Conservation (phyloP, 1,140 invertebrate species). For the Lucilia cuprina region DNA sequence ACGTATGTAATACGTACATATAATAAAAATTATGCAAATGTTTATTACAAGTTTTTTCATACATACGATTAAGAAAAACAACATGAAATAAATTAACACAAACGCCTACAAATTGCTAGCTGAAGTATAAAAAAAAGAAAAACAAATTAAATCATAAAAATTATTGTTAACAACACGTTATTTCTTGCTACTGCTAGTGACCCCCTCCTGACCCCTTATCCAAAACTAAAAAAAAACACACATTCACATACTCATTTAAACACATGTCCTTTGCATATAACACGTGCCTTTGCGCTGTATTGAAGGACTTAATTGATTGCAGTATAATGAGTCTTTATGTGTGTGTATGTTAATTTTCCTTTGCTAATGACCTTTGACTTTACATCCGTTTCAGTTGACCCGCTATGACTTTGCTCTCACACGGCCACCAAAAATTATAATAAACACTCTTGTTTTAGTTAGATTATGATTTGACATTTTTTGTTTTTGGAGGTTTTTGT, state of each 20-base stretch:
- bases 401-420: constrained; percentile 1
- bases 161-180: not conserved
- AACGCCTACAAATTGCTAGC: not conserved
- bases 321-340: not conserved
- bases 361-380: not conserved
- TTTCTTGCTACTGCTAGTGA: too few relatives aligned
- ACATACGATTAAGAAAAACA: not conserved
- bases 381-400: not conserved
- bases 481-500: not conserved
- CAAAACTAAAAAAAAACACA: not conserved
- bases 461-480: not conserved
- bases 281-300: not conserved
- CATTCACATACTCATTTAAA: not conserved
- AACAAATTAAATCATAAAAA: not conserved
- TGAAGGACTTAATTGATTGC: not conserved
- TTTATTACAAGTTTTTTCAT: not conserved
- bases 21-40: constrained; percentile 1
- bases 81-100: not conserved
- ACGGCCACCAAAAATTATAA: not conserved
- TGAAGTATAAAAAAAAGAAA: not conserved
- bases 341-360: not conserved
- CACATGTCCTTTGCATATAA: not conserved
- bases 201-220: not conserved
- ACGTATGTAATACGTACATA: not conserved
- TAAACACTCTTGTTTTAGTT: not conserved